Evolutionary conservation across 2,113 vertebrate genomes (phyloP).

Genomic region (Menura novaehollandiae): DNA sequence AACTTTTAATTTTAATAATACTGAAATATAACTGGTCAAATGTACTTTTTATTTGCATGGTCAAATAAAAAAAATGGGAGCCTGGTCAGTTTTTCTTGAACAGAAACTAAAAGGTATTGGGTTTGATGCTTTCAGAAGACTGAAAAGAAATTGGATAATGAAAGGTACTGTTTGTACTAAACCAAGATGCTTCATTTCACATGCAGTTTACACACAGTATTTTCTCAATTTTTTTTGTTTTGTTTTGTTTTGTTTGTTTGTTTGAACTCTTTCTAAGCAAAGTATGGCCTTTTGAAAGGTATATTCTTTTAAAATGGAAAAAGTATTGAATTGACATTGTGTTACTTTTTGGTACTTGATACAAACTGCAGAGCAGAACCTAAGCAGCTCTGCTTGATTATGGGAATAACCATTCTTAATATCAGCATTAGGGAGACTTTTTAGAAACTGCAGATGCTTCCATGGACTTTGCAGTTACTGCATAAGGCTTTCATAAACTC

Average conservation of each 20-base stretch:
- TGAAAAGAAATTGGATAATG: background rate
- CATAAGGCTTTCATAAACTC: background rate
- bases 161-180: background rate
- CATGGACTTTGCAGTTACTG: background rate
- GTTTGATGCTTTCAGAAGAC: background rate
- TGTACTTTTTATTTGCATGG: background rate
- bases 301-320: background rate
- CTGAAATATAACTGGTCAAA: background rate
- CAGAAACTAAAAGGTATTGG: fast-evolving
- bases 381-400: background rate
- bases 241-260: background rate
- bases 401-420: background rate
- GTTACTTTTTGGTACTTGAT: background rate
- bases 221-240: background rate
- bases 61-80: background rate
- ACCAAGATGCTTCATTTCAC: background rate
- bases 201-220: background rate
- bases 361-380: background rate
- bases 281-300: background rate
- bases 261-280: background rate
- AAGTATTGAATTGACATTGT: background rate
- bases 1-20: background rate
- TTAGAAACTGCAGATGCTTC: background rate
- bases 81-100: background rate
- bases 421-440: background rate